Evolutionary conservation across 2,797 vertebrate species (phyloP).

Genomic region (Alfaro cultratus): DNA sequence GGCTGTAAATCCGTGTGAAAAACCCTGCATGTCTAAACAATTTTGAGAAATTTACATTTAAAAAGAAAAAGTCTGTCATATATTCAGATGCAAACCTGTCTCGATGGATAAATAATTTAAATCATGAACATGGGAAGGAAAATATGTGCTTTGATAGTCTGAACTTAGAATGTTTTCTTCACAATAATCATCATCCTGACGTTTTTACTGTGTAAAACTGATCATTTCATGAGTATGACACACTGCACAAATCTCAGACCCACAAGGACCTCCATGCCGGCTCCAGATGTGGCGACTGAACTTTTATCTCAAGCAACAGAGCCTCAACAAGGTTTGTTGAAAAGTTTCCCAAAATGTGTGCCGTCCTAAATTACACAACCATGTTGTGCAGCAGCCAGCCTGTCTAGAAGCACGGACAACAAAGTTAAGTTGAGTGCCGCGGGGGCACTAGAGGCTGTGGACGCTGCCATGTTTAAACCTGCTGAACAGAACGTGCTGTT

Average conservation of each 20-base stretch:
- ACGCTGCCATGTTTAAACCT: constrained; percentile 42
- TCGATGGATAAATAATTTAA: not conserved
- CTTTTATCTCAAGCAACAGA: constrained; percentile 1
- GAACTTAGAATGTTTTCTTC: not conserved
- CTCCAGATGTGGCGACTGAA: constrained; percentile 27
- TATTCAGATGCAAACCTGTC: not conserved
- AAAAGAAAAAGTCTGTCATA: not conserved
- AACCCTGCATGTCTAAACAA: not conserved
- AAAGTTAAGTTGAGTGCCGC: constrained; percentile 21
- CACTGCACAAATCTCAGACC: not conserved
- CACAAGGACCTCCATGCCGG: constrained; percentile 13
- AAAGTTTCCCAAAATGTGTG: constrained; percentile 2
- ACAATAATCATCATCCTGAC: not conserved
- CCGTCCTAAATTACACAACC: not conserved
- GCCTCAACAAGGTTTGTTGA: constrained; percentile 10
- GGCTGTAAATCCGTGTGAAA: not conserved
- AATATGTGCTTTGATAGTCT: not conserved
- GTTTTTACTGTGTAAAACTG: not conserved
- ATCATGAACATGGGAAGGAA: not conserved
- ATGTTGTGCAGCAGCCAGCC: not conserved
- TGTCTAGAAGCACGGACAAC: constrained; percentile 29
- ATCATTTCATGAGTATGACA: constrained; percentile 2
- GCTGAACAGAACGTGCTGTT: constrained; percentile 43
- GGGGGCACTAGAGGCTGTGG: constrained; percentile 33
- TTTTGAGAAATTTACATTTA: not conserved